Base-by-base conservation (phyloP, 1,140 invertebrate species). In the Dinoponera quadriceps region DNA sequence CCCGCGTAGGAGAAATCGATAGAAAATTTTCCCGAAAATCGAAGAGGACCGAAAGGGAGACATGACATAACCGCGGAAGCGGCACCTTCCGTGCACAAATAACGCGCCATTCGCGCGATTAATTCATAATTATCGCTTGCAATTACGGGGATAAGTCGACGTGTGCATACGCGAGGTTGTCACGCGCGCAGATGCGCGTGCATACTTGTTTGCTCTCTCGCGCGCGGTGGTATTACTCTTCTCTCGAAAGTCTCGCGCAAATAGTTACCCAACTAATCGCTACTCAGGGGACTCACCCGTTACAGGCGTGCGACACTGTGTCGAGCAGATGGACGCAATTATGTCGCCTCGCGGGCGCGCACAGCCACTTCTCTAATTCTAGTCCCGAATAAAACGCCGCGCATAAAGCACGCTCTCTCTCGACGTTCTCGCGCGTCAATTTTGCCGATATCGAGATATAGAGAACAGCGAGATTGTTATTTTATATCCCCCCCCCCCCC, bases 41-140 rank as follows among this genome's bases (percentile, higher is more conserved):
- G 0, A 16, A 38, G 22, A 57, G 33, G 13, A 29, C n/a, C n/a
- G n/a, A n/a, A n/a, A n/a, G n/a, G n/a, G n/a, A n/a, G n/a, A n/a
- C n/a, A n/a, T n/a, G n/a, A n/a, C n/a, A n/a, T n/a, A 62, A n/a
- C 16, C 2, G 14, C 14, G 25, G 16, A 18, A 29, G 22, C 22
- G 38, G 25, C 11, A 29, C 59, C 29, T 33, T 38, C 13, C 16
- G n/a, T 33, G 25, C 27, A 16, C 44, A 29, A 62, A 44, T 16
- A 29, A 14, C 25, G 44, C 20, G 51, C 51, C 33, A 73, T 77
- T 69, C n/a, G 29, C 29, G 29, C 29, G 25, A 66, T 38, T 85
- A 82, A 83, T 85, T 75, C 62, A 33, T 83, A 73, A 85, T 87
- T 85, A 85, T 87, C 85, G 51, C 59, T 87, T 51, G 33, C 63